phyloP scores from a whole-genome alignment of 2,888 invertebrate species.

The Melanargia galathea region DNA sequence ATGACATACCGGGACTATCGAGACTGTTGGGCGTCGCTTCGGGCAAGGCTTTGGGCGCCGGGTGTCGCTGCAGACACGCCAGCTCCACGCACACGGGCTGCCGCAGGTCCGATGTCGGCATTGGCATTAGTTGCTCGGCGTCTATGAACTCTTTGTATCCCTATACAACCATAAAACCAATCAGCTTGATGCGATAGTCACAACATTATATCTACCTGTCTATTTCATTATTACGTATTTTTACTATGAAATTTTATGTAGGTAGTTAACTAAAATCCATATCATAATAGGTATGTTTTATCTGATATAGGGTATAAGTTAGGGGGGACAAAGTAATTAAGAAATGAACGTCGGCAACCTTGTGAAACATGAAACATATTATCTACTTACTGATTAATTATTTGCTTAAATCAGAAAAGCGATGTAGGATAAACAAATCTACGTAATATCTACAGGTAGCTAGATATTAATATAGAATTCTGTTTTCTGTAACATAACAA shows the following conservation, averaged over 20 bases:
- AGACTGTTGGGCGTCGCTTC: conserved; percentile 79
- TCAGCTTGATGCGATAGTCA: background rate
- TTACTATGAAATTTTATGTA: background rate
- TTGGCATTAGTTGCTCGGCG: conserved; percentile 93
- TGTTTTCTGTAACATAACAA: background rate
- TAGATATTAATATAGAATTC: background rate
- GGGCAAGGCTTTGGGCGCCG: conserved; percentile 76
- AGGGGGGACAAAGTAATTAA: background rate
- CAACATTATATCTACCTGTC: background rate
- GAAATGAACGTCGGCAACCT: background rate
- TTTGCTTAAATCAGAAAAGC: background rate
- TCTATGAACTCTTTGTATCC: conserved; percentile 95
- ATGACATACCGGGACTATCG: conserved; percentile 72
- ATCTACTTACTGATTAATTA: too few species aligned
- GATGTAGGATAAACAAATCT: background rate
- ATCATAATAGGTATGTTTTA: background rate
- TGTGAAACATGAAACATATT: background rate
- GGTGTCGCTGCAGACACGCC: conserved; percentile 84
- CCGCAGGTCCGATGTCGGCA: conserved; percentile 91
- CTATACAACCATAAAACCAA: conserved; percentile 69
- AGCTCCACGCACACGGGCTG: conserved; percentile 92
- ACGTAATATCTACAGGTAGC: background rate
- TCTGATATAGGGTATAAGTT: background rate
- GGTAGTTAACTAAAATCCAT: background rate
- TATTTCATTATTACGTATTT: background rate